A percentile compares a stretch with the other conserved stretches of the same genome.
Evolutionary conservation across 2,797 vertebrate genomes (phyloP).

Genomic region (Xenopus petersii): DNA sequence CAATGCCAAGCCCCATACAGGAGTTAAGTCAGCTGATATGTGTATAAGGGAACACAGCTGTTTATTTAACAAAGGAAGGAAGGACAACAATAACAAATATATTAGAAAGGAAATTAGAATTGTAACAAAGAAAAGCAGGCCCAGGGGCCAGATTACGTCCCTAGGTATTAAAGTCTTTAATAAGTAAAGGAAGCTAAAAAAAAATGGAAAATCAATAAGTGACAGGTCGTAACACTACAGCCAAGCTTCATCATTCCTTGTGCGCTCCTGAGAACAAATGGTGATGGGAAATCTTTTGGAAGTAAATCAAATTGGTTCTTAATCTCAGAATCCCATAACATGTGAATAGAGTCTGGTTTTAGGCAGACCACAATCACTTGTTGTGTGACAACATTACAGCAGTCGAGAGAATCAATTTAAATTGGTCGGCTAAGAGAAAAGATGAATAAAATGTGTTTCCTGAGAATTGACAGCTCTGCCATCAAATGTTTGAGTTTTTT

Average conservation of each 20-base stretch:
- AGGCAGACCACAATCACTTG: slow-evolving; percentile 41
- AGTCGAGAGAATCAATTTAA: slow-evolving; percentile 42
- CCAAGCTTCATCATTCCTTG: slow-evolving; percentile 42
- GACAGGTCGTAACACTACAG: slow-evolving; percentile 30
- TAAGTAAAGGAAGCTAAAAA: slow-evolving; percentile 23
- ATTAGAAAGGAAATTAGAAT: slow-evolving; percentile 49
- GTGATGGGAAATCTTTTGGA: slow-evolving; percentile 55
- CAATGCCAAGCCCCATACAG: too few species aligned
- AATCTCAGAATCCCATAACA: slow-evolving; percentile 31
- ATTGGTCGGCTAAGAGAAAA: slow-evolving; percentile 30
- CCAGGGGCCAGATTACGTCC: slow-evolving; percentile 47
- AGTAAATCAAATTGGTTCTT: slow-evolving; percentile 32
- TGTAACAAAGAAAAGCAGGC: slow-evolving; percentile 22
- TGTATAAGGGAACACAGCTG: too few species aligned
- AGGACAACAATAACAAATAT: slow-evolving; percentile 32
- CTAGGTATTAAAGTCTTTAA: slow-evolving; percentile 45
- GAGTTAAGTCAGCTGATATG: too few species aligned
- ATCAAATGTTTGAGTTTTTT: slow-evolving; percentile 35
- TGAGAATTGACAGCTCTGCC: slow-evolving; percentile 29
- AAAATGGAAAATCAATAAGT: slow-evolving; percentile 21
- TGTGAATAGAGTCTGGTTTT: slow-evolving; percentile 37
- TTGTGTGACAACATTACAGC: slow-evolving; percentile 42
- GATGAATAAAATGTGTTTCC: slow-evolving; percentile 43
- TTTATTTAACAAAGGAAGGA: too few species aligned
- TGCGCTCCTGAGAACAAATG: slow-evolving; percentile 48